These are phyloP conservation scores for Aphaenogaster floridana DNA, from an alignment of 1,140 invertebrate genomes.

Conservation along the genomic window DNA sequence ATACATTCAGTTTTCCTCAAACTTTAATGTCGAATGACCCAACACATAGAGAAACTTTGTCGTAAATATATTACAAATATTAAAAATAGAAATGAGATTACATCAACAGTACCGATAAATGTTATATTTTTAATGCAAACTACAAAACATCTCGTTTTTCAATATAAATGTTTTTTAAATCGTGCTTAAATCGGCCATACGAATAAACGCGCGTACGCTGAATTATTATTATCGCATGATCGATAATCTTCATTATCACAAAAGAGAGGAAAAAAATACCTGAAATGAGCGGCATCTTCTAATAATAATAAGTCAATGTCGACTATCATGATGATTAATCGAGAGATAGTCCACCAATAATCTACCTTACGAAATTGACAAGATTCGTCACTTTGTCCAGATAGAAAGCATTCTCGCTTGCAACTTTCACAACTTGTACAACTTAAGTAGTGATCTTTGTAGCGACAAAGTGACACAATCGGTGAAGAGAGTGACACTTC, in stretches of 20 bases:
- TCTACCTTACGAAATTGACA: slow-evolving; percentile 47
- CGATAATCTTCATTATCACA: slow-evolving; percentile 47
- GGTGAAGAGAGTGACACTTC: background rate
- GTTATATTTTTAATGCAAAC: background rate
- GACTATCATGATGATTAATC: slow-evolving; percentile 50
- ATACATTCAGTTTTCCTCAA: slow-evolving; percentile 23
- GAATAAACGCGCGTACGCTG: background rate
- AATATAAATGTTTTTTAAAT: background rate
- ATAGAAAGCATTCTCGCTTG: slow-evolving; percentile 30
- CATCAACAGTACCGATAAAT: background rate
- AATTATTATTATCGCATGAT: slow-evolving; percentile 27
- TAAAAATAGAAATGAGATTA: background rate
- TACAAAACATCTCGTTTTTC: background rate
- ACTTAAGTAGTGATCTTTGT: slow-evolving; percentile 54
- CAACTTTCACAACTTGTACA: slow-evolving; percentile 45
- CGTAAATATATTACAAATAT: slow-evolving; percentile 7
- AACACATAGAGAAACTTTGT: background rate
- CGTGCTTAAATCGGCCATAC: background rate
- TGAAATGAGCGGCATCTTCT: slow-evolving; percentile 7
- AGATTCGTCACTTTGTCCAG: slow-evolving; percentile 50
- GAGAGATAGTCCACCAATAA: slow-evolving; percentile 41
- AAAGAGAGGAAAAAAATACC: slow-evolving; percentile 16
- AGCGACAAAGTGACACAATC: slow-evolving; percentile 20
- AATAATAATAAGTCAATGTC: slow-evolving; percentile 20
- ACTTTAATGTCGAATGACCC: background rate